A percentile compares a stretch with the other conserved stretches of the same genome.
These are phyloP conservation scores for Gastracanthus pulcherrimus DNA, from an alignment of 2,888 invertebrate species.

Conservation along the genomic window DNA sequence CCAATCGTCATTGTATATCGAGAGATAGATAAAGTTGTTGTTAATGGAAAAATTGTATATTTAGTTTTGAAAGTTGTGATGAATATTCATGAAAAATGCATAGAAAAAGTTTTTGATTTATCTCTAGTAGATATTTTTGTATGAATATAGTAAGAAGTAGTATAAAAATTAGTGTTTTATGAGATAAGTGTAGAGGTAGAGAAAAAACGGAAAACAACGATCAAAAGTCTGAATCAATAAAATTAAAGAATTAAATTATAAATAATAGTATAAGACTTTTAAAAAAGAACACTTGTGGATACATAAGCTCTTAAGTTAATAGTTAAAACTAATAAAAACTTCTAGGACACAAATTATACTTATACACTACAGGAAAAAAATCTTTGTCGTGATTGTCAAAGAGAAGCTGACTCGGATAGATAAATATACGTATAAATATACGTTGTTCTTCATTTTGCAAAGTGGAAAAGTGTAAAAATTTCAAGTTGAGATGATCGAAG, in stretches of 20 bases:
- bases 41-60: constrained; percentile 54
- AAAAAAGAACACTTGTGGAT: constrained; percentile 20
- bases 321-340: constrained; percentile 30
- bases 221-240: neutral
- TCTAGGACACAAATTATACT: constrained; percentile 5
- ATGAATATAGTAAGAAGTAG: constrained; percentile 24
- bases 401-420: constrained; percentile 34
- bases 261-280: neutral
- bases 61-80: constrained; percentile 1
- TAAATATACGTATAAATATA: constrained; percentile 19
- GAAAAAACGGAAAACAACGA: neutral
- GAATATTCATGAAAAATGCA: constrained; percentile 18
- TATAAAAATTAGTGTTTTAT: constrained; percentile 11
- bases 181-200: neutral
- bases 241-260: constrained; percentile 7
- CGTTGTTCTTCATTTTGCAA: constrained; percentile 17
- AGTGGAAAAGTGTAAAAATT: constrained; percentile 28
- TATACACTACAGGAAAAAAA: neutral
- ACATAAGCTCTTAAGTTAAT: neutral
- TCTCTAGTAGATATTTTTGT: constrained; percentile 3
- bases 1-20: neutral
- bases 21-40: constrained; percentile 16
- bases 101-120: constrained; percentile 45
- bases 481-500: neutral
- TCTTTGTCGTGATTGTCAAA: constrained; percentile 49